Evolutionary conservation across 2,888 invertebrate species (phyloP), one percentile per base, ranked within the genome.

Genomic region (Trichopoda pennipes): DNA sequence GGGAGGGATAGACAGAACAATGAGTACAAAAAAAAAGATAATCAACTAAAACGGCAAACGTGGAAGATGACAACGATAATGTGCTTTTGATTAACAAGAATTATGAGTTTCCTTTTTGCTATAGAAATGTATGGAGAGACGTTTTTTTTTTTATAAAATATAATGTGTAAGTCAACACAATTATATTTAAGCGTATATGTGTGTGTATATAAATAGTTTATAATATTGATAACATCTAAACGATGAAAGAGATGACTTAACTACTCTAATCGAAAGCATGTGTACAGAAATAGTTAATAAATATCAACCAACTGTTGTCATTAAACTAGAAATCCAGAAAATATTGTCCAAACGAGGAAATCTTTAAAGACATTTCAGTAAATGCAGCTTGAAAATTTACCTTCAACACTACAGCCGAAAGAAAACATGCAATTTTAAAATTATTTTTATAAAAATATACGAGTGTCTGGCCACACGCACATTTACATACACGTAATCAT

Each of bases 51-150:
- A 44, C 12, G 49, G 42, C 28, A 68, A 58, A 68, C 42, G 9
- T 53, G 32, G 12, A 55, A 35, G 53, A 42, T n/a, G 42, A 53
- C 63, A 72, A 55, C 58, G 60, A 78, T 19, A 73, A 64, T 55
- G 44, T 60, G 53, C 58, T 68, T 64, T 73, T 77, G 64, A 80
- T 80, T 83, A 28, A 73, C 49, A 76, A 76, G 72, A 80, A 80
- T 81, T 73, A 79, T 78, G 60, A 73, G 64, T 77, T 70, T 64
- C 73, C 63, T 63, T 32, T 38, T 49, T 47, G 53, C n/a, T 51
- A 4, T 58, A 14, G 1, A 23, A 35, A n/a, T 23, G 19, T 66
- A 19, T 58, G 42, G 38, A 10, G 1, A 23, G 38, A 9, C 28
- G 42, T 42, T 0, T 35, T n/a, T 23, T 8, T 58, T 42, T 60